Evolutionary conservation across 1,140 invertebrate genomes (phyloP).

Genomic region (Drosophila paulistorum): DNA sequence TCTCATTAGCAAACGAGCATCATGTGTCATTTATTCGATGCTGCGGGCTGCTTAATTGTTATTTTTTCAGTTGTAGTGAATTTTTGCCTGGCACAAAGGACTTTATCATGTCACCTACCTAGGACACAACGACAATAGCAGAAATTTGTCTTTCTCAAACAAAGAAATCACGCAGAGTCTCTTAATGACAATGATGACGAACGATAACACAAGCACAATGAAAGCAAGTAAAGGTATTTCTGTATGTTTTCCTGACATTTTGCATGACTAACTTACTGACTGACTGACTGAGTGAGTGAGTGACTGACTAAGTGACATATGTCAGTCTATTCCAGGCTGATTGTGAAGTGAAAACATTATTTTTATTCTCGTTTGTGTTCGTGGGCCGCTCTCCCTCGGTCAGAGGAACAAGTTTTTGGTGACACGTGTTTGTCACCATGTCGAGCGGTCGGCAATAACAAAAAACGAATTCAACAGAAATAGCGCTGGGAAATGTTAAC

Average conservation of each 20-base stretch:
- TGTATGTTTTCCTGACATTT: conserved; percentile 7
- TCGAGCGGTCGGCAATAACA: not conserved
- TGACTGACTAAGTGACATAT: conserved; percentile 12
- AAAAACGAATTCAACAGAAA: conserved; percentile 5
- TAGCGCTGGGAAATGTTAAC: conserved; percentile 9
- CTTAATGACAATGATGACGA: conserved; percentile 7
- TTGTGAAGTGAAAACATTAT: conserved; percentile 13
- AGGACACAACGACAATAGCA: not conserved
- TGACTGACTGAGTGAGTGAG: not conserved
- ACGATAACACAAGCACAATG: not conserved
- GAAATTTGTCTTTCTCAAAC: conserved; percentile 13
- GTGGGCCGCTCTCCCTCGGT: not conserved
- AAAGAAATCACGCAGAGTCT: conserved; percentile 8
- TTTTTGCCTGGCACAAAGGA: not conserved
- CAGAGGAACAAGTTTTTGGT: conserved; percentile 5
- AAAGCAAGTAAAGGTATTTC: conserved; percentile 8
- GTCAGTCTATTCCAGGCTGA: conserved; percentile 5
- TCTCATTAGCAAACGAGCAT: not conserved
- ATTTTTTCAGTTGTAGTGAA: conserved; percentile 1
- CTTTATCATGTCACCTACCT: not conserved
- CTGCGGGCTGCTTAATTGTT: not conserved
- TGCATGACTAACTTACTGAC: not conserved
- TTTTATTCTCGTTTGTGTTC: conserved; percentile 1
- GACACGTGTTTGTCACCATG: conserved; percentile 9
- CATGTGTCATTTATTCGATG: not conserved